Evolutionary conservation across 53 echinoderm and acorn worm species (phyloP).

Genomic region (Mesocentrotus franciscanus): DNA sequence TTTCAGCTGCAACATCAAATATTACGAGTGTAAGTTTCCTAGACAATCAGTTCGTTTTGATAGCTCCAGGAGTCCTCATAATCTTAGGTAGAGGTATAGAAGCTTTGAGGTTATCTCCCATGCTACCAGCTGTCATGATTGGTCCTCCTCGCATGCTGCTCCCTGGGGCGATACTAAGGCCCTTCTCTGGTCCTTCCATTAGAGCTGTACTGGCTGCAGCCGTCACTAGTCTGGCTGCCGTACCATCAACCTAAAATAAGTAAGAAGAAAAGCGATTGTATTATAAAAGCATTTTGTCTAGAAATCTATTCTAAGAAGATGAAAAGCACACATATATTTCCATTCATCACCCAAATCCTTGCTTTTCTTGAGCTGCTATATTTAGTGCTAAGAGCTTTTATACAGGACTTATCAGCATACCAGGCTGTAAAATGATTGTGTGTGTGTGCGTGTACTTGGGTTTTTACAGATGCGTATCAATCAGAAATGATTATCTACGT

Average conservation of each 20-base stretch:
- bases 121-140: background rate
- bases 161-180: background rate
- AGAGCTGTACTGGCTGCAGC: constrained; percentile 63
- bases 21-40: background rate
- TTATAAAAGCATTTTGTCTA: background rate
- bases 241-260: constrained; percentile 45
- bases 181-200: constrained; percentile 32
- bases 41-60: constrained; percentile 47
- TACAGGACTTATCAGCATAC: too few relatives aligned
- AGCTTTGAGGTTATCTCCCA: background rate
- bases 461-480: too few relatives aligned
- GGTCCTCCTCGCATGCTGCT: constrained; percentile 9
- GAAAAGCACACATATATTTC: background rate
- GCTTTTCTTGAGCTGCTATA: too few relatives aligned
- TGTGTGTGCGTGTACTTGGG: too few relatives aligned
- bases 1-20: background rate
- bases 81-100: background rate
- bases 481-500: too few relatives aligned
- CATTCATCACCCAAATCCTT: background rate
- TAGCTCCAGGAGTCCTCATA: constrained; percentile 46
- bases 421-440: too few relatives aligned
- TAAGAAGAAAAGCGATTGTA: background rate
- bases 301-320: background rate
- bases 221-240: constrained; percentile 59
- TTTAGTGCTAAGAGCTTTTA: too few relatives aligned